Percentiles rank a stretch among this genome's conserved stretches.
phyloP scores from a whole-genome alignment of 2,888 invertebrate species.

The Apamea monoglypha region DNA sequence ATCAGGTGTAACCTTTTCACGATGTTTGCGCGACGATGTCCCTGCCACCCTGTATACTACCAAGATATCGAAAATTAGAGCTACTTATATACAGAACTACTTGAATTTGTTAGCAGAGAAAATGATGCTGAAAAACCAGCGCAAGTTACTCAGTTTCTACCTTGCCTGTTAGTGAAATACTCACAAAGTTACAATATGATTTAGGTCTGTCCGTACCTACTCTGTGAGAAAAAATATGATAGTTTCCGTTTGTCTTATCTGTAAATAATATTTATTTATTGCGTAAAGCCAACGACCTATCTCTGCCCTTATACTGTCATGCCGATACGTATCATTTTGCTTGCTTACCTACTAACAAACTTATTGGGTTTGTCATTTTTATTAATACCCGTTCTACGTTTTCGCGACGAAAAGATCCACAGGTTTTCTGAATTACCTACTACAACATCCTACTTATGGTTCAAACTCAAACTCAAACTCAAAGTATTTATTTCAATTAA shows the following conservation, averaged over 20 bases:
- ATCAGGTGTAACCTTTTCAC: no score
- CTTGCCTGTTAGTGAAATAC: background rate
- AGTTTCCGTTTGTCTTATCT: background rate
- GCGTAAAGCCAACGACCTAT: background rate
- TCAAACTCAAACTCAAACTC: no score
- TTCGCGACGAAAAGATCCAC: background rate
- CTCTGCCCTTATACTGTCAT: background rate
- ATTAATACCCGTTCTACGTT: background rate
- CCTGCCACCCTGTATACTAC: no score
- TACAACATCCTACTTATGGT: background rate
- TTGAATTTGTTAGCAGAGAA: background rate
- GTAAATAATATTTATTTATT: background rate
- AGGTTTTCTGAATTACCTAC: background rate
- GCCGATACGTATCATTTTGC: slow-evolving; percentile 15
- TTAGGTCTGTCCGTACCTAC: background rate
- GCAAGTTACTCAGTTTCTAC: background rate
- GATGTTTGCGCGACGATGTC: no score
- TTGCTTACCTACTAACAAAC: background rate
- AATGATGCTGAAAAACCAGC: background rate
- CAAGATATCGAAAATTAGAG: background rate
- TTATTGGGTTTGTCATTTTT: no score
- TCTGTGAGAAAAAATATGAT: background rate
- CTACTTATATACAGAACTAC: no score
- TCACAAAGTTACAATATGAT: no score
- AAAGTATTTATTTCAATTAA: no score